Base-by-base conservation (phyloP, 92 coral and sea anemone genomes). In the Paragorgia papillata region DNA sequence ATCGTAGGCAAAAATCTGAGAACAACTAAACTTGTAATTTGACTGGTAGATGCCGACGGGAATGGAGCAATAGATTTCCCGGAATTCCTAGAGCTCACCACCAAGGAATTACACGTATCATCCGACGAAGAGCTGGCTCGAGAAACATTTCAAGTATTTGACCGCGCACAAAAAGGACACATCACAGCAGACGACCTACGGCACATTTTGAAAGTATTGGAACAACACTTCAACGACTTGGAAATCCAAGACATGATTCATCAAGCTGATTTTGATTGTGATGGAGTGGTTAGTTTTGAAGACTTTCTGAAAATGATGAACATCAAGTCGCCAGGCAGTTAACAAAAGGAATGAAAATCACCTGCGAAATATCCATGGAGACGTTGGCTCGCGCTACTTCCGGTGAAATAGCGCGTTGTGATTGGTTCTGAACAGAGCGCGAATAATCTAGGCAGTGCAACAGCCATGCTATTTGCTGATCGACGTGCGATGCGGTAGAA, bases 1-100 rank as follows among this genome's bases (percentile, higher is more conserved):
- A n/a, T n/a, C n/a, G n/a, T n/a, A n/a, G n/a, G n/a, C n/a, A n/a
- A n/a, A n/a, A n/a, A n/a, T n/a, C n/a, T n/a, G n/a, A n/a, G n/a
- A n/a, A n/a, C n/a, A n/a, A n/a, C n/a, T n/a, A n/a, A n/a, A n/a
- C n/a, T n/a, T n/a, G n/a, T n/a, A n/a, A n/a, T n/a, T n/a, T n/a
- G n/a, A n/a, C n/a, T n/a, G n/a, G n/a, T 53, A 93, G 97, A 93
- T 80, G 85, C 96, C 3, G 97, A 93, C 64, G 96, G 97, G 3
- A 93, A 93, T 69, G 97, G 96, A 0, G 97, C 97, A 40, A 93
- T 93, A 12, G 97, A 93, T 46, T 93, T 90, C 70, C 97, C 97
- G 8, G 96, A 93, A 75, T 93, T 93, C 68, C 86, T 93, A 2
- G 84, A 84, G 50, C 76, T 93, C 13, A 90, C 89, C 89, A 88